phyloP scores from a whole-genome alignment of 2,888 invertebrate species.

The Metallyticus violacea region DNA sequence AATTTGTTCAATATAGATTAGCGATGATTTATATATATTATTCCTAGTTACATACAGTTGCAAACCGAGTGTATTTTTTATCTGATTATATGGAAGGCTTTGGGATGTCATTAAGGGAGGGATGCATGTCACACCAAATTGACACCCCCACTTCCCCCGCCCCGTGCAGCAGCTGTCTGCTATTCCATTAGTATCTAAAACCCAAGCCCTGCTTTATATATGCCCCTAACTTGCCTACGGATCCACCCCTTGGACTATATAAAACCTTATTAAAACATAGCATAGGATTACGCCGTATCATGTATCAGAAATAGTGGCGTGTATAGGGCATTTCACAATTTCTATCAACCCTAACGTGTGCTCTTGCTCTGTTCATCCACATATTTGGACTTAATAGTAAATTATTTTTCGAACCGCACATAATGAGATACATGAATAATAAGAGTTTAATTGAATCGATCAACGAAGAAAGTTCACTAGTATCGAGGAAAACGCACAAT shows the following conservation, averaged over 20 bases:
- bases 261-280: background rate
- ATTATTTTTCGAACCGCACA: too few relatives aligned
- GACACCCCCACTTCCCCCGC: background rate
- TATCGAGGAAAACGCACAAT: too few relatives aligned
- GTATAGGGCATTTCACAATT: background rate
- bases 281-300: slow-evolving; percentile 10
- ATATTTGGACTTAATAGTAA: too few relatives aligned
- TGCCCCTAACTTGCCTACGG: background rate
- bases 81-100: background rate
- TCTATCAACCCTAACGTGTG: too few relatives aligned
- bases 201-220: background rate
- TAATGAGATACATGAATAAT: too few relatives aligned
- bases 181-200: background rate
- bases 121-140: background rate
- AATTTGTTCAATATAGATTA: too few relatives aligned
- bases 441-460: too few relatives aligned
- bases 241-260: background rate
- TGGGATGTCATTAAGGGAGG: background rate
- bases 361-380: background rate
- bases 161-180: background rate
- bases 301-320: background rate
- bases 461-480: too few relatives aligned
- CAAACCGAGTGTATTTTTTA: background rate
- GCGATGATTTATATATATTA: too few relatives aligned
- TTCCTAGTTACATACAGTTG: background rate